phyloP scores from a whole-genome alignment of 2,888 invertebrate genomes.

The Pandemis heparana region DNA sequence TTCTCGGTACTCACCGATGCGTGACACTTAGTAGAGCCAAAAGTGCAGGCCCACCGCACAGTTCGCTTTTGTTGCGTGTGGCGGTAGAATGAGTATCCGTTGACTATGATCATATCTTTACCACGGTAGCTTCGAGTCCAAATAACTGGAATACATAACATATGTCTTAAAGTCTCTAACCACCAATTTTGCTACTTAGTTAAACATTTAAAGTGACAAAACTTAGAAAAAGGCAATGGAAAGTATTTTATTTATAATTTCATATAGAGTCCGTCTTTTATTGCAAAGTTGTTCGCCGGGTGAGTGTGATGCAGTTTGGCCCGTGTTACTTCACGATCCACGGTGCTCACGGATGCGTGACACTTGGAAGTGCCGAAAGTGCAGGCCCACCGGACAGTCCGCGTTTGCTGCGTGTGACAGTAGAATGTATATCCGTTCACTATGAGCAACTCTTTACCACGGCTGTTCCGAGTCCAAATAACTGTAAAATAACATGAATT shows the following conservation, averaged over 20 bases:
- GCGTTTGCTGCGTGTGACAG: background rate
- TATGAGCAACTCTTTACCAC: conserved; percentile 47
- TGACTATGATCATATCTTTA: conserved; percentile 22
- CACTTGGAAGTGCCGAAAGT: conserved; percentile 3
- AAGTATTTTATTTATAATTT: conserved; percentile 21
- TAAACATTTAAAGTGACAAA: background rate
- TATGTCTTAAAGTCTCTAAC: background rate
- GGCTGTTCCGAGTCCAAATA: conserved; percentile 43
- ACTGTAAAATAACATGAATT: conserved; percentile 46
- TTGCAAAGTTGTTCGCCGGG: conserved; percentile 43
- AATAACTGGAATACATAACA: background rate
- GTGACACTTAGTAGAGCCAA: background rate
- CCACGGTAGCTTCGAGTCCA: conserved; percentile 8
- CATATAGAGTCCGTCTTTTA: conserved; percentile 45
- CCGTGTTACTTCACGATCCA: background rate
- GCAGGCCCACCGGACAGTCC: background rate
- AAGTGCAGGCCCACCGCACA: conserved; percentile 13
- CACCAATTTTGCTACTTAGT: too few relatives aligned
- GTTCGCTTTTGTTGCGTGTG: background rate
- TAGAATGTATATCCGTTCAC: conserved; percentile 32
- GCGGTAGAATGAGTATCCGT: conserved; percentile 44
- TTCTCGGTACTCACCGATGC: conserved; percentile 5
- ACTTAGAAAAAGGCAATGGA: background rate
- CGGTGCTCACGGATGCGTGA: background rate
- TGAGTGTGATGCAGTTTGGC: conserved; percentile 48